phyloP scores from a whole-genome alignment of 2,113 vertebrate genomes.

The Neogale vison region DNA sequence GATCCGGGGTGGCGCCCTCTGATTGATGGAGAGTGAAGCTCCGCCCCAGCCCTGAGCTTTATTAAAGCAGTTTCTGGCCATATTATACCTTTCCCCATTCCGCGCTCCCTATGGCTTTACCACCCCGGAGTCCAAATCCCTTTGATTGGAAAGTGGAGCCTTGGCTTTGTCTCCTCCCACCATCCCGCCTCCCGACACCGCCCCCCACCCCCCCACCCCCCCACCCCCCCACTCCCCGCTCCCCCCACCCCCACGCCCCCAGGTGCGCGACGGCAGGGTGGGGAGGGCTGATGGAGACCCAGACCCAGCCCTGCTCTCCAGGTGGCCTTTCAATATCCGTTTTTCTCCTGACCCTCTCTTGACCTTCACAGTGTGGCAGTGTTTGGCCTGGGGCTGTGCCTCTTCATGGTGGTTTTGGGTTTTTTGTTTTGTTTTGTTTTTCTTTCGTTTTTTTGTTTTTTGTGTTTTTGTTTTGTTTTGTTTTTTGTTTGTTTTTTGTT shows the following conservation, averaged over 20 bases:
- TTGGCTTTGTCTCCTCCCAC: not conserved
- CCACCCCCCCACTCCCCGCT: accelerated
- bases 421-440: not conserved
- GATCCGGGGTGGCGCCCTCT: slow-evolving; percentile 29
- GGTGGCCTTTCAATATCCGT: slow-evolving; percentile 48
- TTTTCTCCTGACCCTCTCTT: slow-evolving; percentile 43
- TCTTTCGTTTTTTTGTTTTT: not conserved
- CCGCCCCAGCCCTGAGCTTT: not conserved
- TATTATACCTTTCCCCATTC: not conserved
- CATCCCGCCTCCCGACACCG: not conserved
- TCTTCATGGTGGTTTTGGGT: not conserved
- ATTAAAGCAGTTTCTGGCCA: slow-evolving; percentile 58
- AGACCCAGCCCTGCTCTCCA: not conserved
- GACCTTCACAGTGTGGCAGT: slow-evolving; percentile 51
- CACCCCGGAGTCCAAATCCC: slow-evolving; percentile 41
- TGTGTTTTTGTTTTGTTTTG: not conserved
- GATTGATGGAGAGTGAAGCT: slow-evolving; percentile 57
- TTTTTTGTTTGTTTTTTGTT: not conserved
- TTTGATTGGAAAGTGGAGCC: slow-evolving; percentile 11
- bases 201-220: too few relatives aligned
- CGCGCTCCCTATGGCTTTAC: not conserved
- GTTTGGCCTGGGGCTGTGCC: slow-evolving; percentile 54
- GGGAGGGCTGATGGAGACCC: not conserved
- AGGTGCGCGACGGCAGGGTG: not conserved
- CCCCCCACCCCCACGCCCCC: not conserved